These are phyloP conservation scores for Gymnogyps californianus DNA, from an alignment of 2,113 vertebrate genomes.

Conservation along the genomic window DNA sequence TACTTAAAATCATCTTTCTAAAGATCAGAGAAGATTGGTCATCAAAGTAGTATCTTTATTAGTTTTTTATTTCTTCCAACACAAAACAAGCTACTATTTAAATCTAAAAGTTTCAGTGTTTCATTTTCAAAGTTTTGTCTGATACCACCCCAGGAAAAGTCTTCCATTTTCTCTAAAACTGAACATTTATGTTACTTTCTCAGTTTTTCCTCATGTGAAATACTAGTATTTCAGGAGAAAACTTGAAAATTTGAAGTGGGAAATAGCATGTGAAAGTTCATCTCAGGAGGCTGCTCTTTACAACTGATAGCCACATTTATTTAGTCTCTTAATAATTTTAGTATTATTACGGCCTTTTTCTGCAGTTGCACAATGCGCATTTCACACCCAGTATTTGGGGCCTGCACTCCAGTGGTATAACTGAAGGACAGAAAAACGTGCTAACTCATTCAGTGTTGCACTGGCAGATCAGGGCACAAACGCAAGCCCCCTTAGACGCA, in stretches of 20 bases:
- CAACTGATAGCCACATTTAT: not conserved
- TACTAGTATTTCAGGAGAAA: not conserved
- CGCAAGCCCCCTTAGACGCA: no score
- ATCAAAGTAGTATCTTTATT: not conserved
- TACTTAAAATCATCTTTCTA: not conserved
- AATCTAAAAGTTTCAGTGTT: not conserved
- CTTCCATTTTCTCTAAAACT: not conserved
- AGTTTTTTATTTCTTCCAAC: not conserved
- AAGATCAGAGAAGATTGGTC: not conserved
- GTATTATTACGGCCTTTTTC: not conserved
- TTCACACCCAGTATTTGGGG: not conserved
- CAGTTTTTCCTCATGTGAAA: not conserved
- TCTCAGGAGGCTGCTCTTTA: not conserved
- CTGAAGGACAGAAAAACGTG: not conserved
- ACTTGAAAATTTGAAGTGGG: not conserved
- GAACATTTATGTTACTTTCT: not conserved
- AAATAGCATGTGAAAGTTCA: not conserved
- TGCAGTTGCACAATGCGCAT: not conserved
- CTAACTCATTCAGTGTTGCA: not conserved
- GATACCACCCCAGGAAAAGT: not conserved
- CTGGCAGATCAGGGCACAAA: not conserved
- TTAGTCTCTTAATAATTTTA: not conserved
- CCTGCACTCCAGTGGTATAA: not conserved
- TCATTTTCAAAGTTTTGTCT: not conserved
- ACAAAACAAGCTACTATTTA: not conserved